These are phyloP conservation scores for Acanthaster planci DNA, from an alignment of 35 echinoderm and acorn worm genomes.

Conservation along the genomic window DNA sequence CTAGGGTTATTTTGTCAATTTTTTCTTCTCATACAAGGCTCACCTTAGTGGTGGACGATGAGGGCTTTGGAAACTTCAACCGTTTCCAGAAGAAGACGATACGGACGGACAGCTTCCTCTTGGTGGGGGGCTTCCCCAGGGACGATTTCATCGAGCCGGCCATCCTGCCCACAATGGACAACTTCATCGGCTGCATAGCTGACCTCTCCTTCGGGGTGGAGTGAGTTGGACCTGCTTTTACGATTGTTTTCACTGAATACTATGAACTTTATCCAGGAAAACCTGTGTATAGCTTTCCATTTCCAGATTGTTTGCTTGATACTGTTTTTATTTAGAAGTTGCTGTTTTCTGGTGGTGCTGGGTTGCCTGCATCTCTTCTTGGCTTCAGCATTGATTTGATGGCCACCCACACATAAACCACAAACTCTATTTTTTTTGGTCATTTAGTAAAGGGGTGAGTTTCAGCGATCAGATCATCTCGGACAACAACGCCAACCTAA, in stretches of 20 bases:
- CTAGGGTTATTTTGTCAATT: too few species aligned
- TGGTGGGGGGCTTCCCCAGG: conserved; percentile 59
- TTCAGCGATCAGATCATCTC: conserved; percentile 6
- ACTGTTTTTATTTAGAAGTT: too few species aligned
- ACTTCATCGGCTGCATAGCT: conserved; percentile 60
- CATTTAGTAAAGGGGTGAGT: neutral
- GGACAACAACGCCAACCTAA: conserved; percentile 7
- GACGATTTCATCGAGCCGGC: neutral
- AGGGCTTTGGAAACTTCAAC: neutral
- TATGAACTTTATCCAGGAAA: too few species aligned
- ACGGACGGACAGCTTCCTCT: conserved; percentile 42
- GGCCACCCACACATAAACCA: neutral
- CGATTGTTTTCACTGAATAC: too few species aligned
- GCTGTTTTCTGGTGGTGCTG: too few species aligned
- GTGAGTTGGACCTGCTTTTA: conserved; percentile 54
- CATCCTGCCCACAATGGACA: neutral
- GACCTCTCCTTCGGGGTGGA: conserved; percentile 41
- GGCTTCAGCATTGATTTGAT: neutral
- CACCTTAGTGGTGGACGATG: conserved; percentile 54
- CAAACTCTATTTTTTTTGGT: neutral
- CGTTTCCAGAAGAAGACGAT: conserved; percentile 20
- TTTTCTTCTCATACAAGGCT: conserved; percentile 18
- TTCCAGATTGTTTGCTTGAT: too few species aligned
- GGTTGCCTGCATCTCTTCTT: neutral
- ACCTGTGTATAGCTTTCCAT: too few species aligned